A percentile compares a stretch with the other conserved stretches of the same genome.
phyloP scores from a whole-genome alignment of 2,113 vertebrate species.

The Dromaius novaehollandiae region DNA sequence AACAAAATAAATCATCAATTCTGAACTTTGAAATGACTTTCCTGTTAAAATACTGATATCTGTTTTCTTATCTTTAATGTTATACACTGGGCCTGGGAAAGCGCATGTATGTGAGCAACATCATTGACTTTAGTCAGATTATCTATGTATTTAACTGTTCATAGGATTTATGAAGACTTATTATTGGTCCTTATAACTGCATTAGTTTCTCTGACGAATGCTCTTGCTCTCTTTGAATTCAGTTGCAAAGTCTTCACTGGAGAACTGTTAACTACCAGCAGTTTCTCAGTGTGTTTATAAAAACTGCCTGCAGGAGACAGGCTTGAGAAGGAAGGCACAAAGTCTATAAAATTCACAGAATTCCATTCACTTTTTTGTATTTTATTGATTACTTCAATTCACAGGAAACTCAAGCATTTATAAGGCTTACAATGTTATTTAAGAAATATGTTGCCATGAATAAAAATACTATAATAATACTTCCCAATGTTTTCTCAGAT shows the following conservation, averaged over 20 bases:
- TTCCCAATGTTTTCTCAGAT: background rate
- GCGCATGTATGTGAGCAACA: background rate
- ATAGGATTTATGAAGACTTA: background rate
- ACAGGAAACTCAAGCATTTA: conserved; percentile 35
- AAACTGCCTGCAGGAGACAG: background rate
- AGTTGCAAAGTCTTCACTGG: background rate
- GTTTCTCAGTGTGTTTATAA: background rate
- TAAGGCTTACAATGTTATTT: background rate
- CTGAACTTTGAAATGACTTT: conserved; percentile 34
- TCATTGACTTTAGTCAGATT: background rate
- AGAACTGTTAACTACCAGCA: background rate
- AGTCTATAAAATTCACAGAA: background rate
- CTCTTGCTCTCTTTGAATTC: background rate
- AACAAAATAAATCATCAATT: conserved; percentile 26
- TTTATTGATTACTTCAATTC: background rate
- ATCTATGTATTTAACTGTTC: background rate
- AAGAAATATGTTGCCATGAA: background rate
- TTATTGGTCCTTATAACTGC: conserved; percentile 16
- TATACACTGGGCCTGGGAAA: background rate
- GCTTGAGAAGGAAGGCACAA: background rate
- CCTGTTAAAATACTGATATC: background rate
- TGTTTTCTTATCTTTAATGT: background rate
- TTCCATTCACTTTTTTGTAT: background rate
- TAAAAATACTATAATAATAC: background rate
- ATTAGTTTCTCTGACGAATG: background rate